Base-by-base conservation (phyloP, 1,140 invertebrate species). In the Adoxophyes honmai region DNA sequence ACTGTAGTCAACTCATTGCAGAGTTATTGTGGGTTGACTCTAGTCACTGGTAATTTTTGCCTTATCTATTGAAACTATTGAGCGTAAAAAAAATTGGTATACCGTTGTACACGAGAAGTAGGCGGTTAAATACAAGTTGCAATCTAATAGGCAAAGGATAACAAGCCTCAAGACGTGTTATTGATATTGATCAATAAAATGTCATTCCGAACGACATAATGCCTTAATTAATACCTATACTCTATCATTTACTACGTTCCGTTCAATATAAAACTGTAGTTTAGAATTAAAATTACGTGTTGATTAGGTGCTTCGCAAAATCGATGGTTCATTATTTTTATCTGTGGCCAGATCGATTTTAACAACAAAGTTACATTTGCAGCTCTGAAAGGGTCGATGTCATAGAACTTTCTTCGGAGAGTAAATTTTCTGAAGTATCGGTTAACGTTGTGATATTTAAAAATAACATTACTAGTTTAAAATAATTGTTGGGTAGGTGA, bases 151-250 rank as follows among this genome's bases (percentile, higher is more conserved):
- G 6, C 21, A 28, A 6, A 28, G 9, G 42, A 9, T 33, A 48
- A 21, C n/a, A 0, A 33, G 42, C 21, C 11, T 44, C n/a, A 48
- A 2, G 21, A 28, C 42, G 42, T 48, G 42, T 48, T 18, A 48
- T 14, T 48, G 18, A 11, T 33, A 28, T 16, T 6, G 16, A 48
- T 11, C 42, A 48, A 21, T 48, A 48, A 48, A 48, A 48, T 48
- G 42, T 11, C 42, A 48, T 48, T 48, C 16, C n/a, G n/a, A 48
- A 48, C 18, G 42, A 48, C 42, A 21, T 48, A 48, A 48, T 48
- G 42, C 42, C 28, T 48, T 48, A 48, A 48, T 48, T 21, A 21
- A 48, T 48, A 21, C 42, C 18, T n/a, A 4, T 6, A 11, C 21
- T 28, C 42, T 48, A 28, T 48, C 16, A 48, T 48, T 48, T 48